Evolutionary conservation across 1,140 invertebrate genomes (phyloP), one percentile per base, ranked within the genome.

Genomic region (Drosophila oshimai): DNA sequence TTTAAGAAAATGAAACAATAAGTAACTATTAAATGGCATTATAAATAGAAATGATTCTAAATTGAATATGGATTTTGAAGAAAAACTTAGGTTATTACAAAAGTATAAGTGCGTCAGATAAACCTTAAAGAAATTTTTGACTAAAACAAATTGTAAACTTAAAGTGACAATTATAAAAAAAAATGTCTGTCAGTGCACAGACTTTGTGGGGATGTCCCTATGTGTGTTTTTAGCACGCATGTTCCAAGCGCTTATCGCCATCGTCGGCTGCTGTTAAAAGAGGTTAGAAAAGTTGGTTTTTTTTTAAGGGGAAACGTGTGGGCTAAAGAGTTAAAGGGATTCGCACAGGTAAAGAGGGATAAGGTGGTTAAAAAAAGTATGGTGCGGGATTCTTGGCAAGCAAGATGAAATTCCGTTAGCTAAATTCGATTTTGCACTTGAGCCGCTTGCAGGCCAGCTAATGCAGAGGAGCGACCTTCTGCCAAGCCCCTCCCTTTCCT

Each of bases 391-490:
- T 64, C 69, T 84, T 83, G 80, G 75, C 79, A 86, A 54, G 58
- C 58, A 75, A 72, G 80, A 76, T 62, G 65, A 86, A 84, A 84
- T 84, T 83, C 71, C 80, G 75, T 84, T 84, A 80, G 74, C 65
- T 68, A 86, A 84, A 84, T 84, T 84, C 80, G 80, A 84, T 84
- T 84, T 84, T 84, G 80, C 80, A 84, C 80, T 84, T 86, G 80
- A 84, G 80, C 80, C 80, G 70, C 74, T 69, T 75, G 80, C 80
- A 69, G 54, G 41, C 80, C 15, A 64, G 75, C 80, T 86, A 84
- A 84, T 84, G 80, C 75, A 74, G 80, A 62, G 13, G 58, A 67
- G 57, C 79, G 58, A 84, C 80, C 75, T 74, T 33, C 68, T 34
- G n/a, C 24, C 28, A 54, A 17, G n/a, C 33, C 9, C 13, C 17